Base-by-base conservation (phyloP, 2,888 invertebrate species). In the Listrodromus nycthemerus region DNA sequence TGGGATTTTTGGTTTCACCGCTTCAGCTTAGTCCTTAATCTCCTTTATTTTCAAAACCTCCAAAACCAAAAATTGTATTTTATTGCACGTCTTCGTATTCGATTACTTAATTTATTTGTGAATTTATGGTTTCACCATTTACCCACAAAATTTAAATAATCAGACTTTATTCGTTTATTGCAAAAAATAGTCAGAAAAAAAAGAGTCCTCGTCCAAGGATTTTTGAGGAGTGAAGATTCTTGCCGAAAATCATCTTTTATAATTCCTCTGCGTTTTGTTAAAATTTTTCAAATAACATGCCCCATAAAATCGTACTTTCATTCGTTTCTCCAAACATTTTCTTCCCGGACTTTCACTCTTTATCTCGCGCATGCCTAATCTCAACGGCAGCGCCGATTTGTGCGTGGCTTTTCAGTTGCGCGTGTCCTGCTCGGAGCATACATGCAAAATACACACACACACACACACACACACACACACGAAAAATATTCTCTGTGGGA, bases 401-500 rank as follows among this genome's bases (percentile, higher is more conserved):
- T 19, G 0, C 33, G 33, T 27, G 21, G 13, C 24, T 21, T 24
- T 55, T 13, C 24, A 4, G 55, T 24, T 21, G 55, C 10, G 13
- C 24, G 55, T 13, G 55, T 55, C 55, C 24, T 24, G 4, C 55
- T 4, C 55, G 2, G 21, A 24, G 24, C 55, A 55, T 10, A 21
- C 21, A 55, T 10, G 55, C 24, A 21, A 24, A 55, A 55, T 13
- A 30, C 16, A 16, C 16, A 16, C 13, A 10, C 1, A 55, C 21
- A 52, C n/a, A 55, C 8, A 48, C 70, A 52, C 52, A 37, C 21
- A 74, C 30, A 21, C 73, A 7, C 19, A 21, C n/a, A 21, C 48
- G 37, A n/a, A n/a, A n/a, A n/a, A n/a, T n/a, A n/a, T n/a, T n/a
- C 61, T 33, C 19, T 71, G 45, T 63, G 45, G 75, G 4, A 75